A percentile compares a stretch with the other conserved stretches of the same genome.
Evolutionary conservation across 2,888 invertebrate genomes (phyloP).

Genomic region (Euplagia quadripunctaria): DNA sequence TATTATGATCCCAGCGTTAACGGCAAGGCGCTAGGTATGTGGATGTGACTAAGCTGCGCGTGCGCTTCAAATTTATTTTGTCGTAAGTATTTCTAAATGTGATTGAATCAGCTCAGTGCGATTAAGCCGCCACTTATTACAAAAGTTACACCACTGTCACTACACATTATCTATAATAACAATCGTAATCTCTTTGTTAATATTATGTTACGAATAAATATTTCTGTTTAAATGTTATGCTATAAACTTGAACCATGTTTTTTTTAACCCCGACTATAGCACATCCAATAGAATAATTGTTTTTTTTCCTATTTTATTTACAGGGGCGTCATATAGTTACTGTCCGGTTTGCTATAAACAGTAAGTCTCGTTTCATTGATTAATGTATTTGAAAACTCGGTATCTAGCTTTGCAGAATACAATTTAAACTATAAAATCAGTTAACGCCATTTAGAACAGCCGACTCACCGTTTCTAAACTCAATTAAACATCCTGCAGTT

Average conservation of each 20-base stretch:
- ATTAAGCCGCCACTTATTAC: background rate
- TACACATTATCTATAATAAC: background rate
- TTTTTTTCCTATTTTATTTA: too few species aligned
- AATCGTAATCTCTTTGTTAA: background rate
- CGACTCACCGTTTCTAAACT: too few species aligned
- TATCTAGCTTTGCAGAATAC: too few species aligned
- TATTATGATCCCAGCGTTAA: constrained; percentile 50
- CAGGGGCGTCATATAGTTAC: too few species aligned
- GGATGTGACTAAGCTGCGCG: constrained; percentile 9
- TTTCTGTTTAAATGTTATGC: background rate
- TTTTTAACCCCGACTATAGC: too few species aligned
- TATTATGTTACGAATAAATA: background rate
- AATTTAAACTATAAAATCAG: too few species aligned
- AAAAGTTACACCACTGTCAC: background rate
- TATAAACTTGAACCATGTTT: background rate
- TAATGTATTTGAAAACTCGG: too few species aligned
- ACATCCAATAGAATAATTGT: too few species aligned
- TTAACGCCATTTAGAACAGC: too few species aligned
- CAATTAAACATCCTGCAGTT: too few species aligned
- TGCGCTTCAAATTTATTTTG: constrained; percentile 1
- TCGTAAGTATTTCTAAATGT: background rate
- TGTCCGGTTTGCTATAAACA: too few species aligned
- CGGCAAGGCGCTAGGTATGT: constrained; percentile 16
- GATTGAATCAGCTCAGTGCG: background rate
- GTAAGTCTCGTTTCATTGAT: too few species aligned